Evolutionary conservation across 2,888 invertebrate species (phyloP), one percentile per base, ranked within the genome.

Genomic region (Pomacea canaliculata): DNA sequence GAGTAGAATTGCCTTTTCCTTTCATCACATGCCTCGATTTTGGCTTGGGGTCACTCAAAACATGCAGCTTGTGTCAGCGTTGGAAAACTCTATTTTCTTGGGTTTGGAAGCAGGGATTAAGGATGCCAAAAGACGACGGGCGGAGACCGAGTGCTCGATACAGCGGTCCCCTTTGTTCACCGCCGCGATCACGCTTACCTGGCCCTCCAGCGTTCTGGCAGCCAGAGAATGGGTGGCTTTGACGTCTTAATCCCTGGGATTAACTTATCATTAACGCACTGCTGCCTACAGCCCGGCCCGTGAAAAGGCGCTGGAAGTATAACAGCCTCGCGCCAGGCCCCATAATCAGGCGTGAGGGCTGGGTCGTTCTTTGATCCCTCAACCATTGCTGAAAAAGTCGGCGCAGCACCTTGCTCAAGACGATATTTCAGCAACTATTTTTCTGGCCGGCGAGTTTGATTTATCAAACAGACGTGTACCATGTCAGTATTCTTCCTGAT

Each of bases 191-290:
- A 63, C 23, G 63, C 63, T 27, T 19, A 19, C 63, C 10, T 10
- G 63, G 10, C 16, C 16, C 63, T 63, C 27, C 63, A 10, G 68
- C 62, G 62, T 51, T 70, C 65, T 59, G 59, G 65, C 71, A 23
- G 27, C 49, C 56, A 62, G 48, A 77, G 65, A 73, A 73, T 66
- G 71, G 60, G 16, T 23, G 46, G 19, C 49, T 71, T 74, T 78
- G 70, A 74, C 13, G 60, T n/a, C 67, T 59, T 78, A 78, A 78
- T 78, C 77, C 77, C 67, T 19, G 67, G 77, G 77, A 78, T 78
- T 74, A 78, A 59, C 71, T 74, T 75, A 75, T 71, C 74, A 74
- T 51, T 70, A 65, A 65, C 68, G 71, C 51, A 16, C 27, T n/a
- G n/a, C 71, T 62, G 68, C 59, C 71, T 23, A 9, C 56, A 13